phyloP scores from a whole-genome alignment of 2,888 invertebrate genomes.

The Byasa hedistus region DNA sequence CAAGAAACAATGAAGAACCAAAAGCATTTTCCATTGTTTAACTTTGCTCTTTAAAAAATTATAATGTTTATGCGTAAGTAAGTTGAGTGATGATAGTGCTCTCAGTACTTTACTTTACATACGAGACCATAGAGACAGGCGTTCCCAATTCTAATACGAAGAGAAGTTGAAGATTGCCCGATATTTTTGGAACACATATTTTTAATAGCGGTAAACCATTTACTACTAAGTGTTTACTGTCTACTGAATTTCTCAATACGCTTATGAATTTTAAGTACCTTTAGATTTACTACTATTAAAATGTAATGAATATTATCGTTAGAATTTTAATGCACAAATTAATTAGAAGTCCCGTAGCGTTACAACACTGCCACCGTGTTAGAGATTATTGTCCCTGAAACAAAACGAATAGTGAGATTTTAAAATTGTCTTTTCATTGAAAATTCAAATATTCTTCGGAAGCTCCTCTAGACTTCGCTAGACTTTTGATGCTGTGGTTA shows the following conservation, averaged over 20 bases:
- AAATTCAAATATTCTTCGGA: no score
- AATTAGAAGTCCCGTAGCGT: slow-evolving; percentile 27
- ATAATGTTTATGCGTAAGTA: no score
- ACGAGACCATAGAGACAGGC: slow-evolving; percentile 63
- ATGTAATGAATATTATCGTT: slow-evolving; percentile 29
- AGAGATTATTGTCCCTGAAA: background rate
- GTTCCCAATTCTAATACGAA: slow-evolving; percentile 58
- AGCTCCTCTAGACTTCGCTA: no score
- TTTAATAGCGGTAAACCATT: slow-evolving; percentile 56
- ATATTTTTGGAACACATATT: slow-evolving; percentile 72
- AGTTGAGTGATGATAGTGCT: no score
- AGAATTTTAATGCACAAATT: slow-evolving; percentile 33
- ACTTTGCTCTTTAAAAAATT: no score
- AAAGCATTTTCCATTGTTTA: no score
- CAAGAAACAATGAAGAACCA: no score
- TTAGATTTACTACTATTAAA: slow-evolving; percentile 41
- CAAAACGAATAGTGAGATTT: slow-evolving; percentile 1
- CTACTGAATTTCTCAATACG: slow-evolving; percentile 61
- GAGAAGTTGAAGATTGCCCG: slow-evolving; percentile 46
- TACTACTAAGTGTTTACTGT: slow-evolving; percentile 56
- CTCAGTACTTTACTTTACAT: slow-evolving; percentile 44
- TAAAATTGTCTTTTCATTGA: background rate
- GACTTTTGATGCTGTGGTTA: no score
- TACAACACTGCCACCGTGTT: slow-evolving; percentile 33
- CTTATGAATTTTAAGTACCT: slow-evolving; percentile 67